phyloP scores from a whole-genome alignment of 2,113 vertebrate genomes.

The Trochalopteron elliotii region DNA sequence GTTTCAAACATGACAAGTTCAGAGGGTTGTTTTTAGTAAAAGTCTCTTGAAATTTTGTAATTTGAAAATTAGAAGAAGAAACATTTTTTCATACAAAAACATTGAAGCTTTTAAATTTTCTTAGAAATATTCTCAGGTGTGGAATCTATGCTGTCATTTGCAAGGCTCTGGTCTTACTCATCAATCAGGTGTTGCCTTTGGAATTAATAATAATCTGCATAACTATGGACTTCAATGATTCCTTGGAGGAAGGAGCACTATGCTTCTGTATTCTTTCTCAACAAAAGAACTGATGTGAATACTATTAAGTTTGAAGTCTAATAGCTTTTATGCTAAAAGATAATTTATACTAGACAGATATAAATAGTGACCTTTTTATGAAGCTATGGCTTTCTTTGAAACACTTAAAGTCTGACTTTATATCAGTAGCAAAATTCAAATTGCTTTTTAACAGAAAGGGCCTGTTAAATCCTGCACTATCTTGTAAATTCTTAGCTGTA shows the following conservation, averaged over 20 bases:
- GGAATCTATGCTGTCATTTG: background rate
- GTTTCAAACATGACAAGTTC: background rate
- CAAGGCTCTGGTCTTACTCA: background rate
- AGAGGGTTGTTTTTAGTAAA: background rate
- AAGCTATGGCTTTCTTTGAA: background rate
- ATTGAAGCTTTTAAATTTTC: background rate
- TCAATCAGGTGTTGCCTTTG: background rate
- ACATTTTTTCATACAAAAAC: background rate
- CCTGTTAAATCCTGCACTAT: too few species aligned
- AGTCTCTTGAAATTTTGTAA: background rate
- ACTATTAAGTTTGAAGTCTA: background rate
- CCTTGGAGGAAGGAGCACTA: background rate
- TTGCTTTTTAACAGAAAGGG: conserved; percentile 4
- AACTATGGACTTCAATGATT: background rate
- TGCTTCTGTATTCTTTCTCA: background rate
- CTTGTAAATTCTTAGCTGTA: background rate
- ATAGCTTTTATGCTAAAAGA: background rate
- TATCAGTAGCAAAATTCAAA: conserved; percentile 14
- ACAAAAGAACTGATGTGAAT: background rate
- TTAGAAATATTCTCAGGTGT: background rate
- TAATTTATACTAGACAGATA: background rate
- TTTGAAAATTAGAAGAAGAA: background rate
- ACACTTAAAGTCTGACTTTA: background rate
- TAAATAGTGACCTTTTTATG: background rate
- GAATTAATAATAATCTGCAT: background rate